Conservation (phyloP, 2,797 vertebrate genomes). For the Loris lydekkerianus region DNA sequence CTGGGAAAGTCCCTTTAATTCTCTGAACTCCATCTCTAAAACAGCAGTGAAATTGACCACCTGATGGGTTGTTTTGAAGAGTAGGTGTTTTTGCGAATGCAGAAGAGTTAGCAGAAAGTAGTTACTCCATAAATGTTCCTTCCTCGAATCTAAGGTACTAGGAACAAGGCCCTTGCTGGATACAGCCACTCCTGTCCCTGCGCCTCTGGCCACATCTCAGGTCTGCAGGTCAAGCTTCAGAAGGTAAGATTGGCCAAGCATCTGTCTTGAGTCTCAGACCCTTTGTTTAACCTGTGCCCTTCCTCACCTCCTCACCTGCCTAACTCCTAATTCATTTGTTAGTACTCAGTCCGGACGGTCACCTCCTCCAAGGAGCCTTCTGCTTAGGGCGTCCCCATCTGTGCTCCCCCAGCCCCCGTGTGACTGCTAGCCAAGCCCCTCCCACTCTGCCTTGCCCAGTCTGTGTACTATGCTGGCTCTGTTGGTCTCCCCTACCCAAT, state of each 20-base stretch:
- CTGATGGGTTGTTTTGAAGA: not conserved
- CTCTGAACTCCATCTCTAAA: not conserved
- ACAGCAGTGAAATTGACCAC: too few relatives aligned
- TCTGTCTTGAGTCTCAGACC: not conserved
- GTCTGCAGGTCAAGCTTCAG: not conserved
- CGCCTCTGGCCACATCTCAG: not conserved
- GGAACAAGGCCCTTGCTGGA: not conserved
- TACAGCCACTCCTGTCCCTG: not conserved
- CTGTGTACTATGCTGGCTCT: not conserved
- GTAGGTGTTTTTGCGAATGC: not conserved
- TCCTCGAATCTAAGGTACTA: not conserved
- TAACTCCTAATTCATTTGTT: not conserved
- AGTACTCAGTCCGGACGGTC: not conserved
- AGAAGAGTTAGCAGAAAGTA: not conserved
- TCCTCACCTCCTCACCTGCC: not conserved
- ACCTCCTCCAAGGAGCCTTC: not conserved
- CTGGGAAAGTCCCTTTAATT: not conserved
- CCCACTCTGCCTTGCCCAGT: not conserved
- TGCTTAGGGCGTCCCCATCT: not conserved
- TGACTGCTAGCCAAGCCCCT: fast-evolving
- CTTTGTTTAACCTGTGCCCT: not conserved
- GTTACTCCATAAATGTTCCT: not conserved
- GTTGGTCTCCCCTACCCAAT: not conserved
- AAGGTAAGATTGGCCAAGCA: not conserved
- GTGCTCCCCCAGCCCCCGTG: not conserved